phyloP scores from a whole-genome alignment of 2,113 vertebrate species.

The Ancistrus triradiatus region DNA sequence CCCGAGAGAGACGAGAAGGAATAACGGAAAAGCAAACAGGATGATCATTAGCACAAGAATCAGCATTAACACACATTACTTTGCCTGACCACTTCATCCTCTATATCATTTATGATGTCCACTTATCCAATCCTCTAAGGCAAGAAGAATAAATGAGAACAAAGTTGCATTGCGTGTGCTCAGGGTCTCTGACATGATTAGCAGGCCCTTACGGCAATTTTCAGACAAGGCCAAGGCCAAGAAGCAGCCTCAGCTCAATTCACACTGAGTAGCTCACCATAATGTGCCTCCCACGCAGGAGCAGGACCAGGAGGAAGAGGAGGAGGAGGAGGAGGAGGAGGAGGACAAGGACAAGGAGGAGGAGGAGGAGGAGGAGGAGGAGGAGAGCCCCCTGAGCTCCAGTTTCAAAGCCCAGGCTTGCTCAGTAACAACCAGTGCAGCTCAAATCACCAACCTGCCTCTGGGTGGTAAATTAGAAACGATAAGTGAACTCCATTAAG shows the following conservation, averaged over 20 bases:
- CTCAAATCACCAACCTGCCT: constrained; percentile 52
- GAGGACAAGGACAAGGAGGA: not conserved
- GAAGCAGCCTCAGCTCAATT: constrained; percentile 10
- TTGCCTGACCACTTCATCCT: not conserved
- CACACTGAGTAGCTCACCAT: constrained; percentile 1
- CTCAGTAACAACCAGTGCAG: not conserved
- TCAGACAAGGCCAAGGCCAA: constrained; percentile 21
- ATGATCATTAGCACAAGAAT: constrained; percentile 15
- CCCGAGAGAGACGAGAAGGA: not conserved
- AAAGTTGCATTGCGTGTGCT: constrained; percentile 1
- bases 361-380: not conserved
- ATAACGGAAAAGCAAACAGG: not conserved
- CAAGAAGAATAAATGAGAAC: constrained; percentile 3
- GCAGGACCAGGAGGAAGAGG: not conserved
- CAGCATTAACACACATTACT: constrained; percentile 1
- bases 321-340: not conserved
- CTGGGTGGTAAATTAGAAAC: constrained; percentile 71
- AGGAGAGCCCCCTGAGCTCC: not conserved
- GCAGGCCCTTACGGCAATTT: constrained; percentile 11
- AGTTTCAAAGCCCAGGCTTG: too few species aligned
- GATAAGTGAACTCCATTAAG: constrained; percentile 73
- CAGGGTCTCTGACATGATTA: constrained; percentile 20
- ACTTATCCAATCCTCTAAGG: constrained; percentile 3
- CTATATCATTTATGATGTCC: not conserved
- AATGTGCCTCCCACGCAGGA: constrained; percentile 2